phyloP scores from a whole-genome alignment of 2,113 vertebrate genomes.

The Pelusios castaneus region DNA sequence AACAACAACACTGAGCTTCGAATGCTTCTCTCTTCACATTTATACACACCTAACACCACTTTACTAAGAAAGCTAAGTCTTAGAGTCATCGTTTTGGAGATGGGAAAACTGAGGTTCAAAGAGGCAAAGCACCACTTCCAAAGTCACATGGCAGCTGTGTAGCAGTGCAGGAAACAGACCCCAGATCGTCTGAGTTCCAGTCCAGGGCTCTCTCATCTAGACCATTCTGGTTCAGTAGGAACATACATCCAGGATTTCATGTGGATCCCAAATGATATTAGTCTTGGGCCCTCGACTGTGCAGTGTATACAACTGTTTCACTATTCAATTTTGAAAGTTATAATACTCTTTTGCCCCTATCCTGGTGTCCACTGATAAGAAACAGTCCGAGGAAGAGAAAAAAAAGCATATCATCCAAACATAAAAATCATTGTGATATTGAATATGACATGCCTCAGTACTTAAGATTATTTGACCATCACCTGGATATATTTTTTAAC shows the following conservation, averaged over 20 bases:
- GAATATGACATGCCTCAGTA: neutral
- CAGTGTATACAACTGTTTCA: neutral
- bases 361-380: neutral
- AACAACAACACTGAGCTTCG: neutral
- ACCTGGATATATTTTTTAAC: accelerated
- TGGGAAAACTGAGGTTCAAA: neutral
- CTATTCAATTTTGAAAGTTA: neutral
- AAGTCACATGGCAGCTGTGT: neutral
- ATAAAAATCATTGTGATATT: neutral
- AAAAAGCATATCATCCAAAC: neutral
- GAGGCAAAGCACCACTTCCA: constrained; percentile 1
- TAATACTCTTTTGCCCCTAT: neutral
- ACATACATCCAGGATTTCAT: neutral
- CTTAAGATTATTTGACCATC: neutral
- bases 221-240: neutral
- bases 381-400: neutral
- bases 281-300: neutral
- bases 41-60: constrained; percentile 9
- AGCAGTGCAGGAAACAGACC: neutral
- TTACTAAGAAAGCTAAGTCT: constrained; percentile 20
- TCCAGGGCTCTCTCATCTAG: neutral
- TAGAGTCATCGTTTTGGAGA: constrained; percentile 6
- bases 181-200: neutral
- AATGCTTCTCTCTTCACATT: constrained; percentile 38
- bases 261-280: neutral